phyloP scores from a whole-genome alignment of 1,140 invertebrate genomes.

The Hydropsyche tenuis region DNA sequence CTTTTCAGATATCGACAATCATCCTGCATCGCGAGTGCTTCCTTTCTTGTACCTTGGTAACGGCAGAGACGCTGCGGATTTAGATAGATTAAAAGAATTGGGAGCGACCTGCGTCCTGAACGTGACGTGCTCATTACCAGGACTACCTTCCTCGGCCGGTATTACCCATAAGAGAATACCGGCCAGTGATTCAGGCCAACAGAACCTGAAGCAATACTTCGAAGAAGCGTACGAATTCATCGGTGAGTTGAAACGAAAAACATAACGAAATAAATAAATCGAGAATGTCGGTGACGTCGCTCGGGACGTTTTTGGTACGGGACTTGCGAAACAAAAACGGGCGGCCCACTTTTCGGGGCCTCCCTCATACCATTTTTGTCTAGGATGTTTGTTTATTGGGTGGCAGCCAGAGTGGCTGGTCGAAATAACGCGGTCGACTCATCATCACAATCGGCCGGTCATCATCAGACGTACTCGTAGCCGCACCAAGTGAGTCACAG shows the following conservation, averaged over 20 bases:
- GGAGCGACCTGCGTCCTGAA: slow-evolving; percentile 81
- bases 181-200: slow-evolving; percentile 83
- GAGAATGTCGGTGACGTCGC: neutral
- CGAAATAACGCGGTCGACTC: slow-evolving; percentile 45
- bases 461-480: slow-evolving; percentile 12
- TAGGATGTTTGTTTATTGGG: slow-evolving; percentile 47
- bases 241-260: too few species aligned
- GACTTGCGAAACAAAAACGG: neutral
- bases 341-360: slow-evolving; percentile 30
- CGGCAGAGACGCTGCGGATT: slow-evolving; percentile 81
- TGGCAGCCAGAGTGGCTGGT: slow-evolving; percentile 31
- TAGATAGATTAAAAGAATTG: slow-evolving; percentile 69
- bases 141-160: slow-evolving; percentile 72
- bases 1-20: slow-evolving; percentile 72
- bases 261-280: too few species aligned
- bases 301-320: neutral
- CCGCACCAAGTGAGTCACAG: neutral
- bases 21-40: slow-evolving; percentile 80
- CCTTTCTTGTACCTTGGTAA: slow-evolving; percentile 91
- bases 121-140: slow-evolving; percentile 81
- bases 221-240: slow-evolving; percentile 91
- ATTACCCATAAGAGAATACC: slow-evolving; percentile 84
- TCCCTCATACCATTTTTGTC: slow-evolving; percentile 44
- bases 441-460: slow-evolving; percentile 24
- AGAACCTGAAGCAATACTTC: slow-evolving; percentile 92